phyloP scores from a whole-genome alignment of 2,113 vertebrate genomes.

The Pangasianodon gigas region DNA sequence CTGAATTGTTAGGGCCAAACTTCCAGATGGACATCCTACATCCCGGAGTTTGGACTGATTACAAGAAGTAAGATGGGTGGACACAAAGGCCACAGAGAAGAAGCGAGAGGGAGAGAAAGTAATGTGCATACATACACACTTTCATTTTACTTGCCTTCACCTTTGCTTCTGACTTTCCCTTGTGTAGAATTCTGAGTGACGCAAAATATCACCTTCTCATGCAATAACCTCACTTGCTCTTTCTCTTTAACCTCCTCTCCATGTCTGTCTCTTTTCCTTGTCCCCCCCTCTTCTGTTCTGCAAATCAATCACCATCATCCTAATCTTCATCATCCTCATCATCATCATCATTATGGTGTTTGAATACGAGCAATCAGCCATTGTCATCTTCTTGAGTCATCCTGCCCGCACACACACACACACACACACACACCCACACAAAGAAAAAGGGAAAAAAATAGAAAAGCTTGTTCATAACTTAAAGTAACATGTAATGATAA shows the following conservation, averaged over 20 bases:
- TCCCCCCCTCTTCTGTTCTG: background rate
- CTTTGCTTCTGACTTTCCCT: constrained; percentile 43
- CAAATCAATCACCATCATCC: background rate
- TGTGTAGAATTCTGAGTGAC: constrained; percentile 45
- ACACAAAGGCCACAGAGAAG: constrained; percentile 19
- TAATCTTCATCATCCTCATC: background rate
- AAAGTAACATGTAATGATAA: background rate
- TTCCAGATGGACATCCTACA: constrained; percentile 67
- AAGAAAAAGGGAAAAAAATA: background rate
- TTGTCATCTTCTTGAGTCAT: constrained; percentile 25
- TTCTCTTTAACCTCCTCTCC: background rate
- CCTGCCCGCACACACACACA: constrained; percentile 9
- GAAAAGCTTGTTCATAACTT: background rate
- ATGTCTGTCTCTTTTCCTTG: background rate
- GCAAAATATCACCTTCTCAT: constrained; percentile 26
- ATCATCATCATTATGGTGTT: background rate
- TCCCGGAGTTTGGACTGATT: constrained; percentile 67
- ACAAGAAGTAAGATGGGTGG: constrained; percentile 60
- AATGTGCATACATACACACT: background rate
- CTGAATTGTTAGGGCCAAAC: constrained; percentile 65
- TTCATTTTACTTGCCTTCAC: constrained; percentile 7
- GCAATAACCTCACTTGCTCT: constrained; percentile 3
- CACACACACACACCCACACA: constrained; percentile 23
- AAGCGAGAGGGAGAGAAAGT: background rate
- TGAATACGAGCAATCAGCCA: constrained; percentile 12